Evolutionary conservation across 2,888 invertebrate species (phyloP).

Genomic region (Drosophila sordidapex): DNA sequence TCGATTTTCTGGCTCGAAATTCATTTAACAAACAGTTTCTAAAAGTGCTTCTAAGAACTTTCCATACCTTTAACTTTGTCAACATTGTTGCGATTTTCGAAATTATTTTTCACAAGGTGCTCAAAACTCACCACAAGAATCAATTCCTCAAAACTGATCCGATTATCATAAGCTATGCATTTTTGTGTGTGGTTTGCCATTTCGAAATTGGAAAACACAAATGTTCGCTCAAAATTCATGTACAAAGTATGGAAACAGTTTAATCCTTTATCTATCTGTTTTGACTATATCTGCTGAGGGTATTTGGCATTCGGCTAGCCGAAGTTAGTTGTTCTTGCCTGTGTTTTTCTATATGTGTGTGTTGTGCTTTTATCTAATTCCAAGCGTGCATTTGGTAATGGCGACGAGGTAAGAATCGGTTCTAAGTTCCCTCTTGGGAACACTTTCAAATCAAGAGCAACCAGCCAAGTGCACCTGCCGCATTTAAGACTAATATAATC

Average conservation of each 20-base stretch:
- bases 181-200: not conserved
- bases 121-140: not conserved
- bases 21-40: no score
- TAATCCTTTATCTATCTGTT: not conserved
- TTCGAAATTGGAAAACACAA: no score
- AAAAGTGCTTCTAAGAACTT: no score
- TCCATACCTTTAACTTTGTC: no score
- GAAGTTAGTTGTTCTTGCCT: conserved; percentile 12
- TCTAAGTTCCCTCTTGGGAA: conserved; percentile 9
- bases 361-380: conserved; percentile 70
- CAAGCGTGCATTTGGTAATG: conserved; percentile 85
- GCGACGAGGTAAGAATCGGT: conserved; percentile 83
- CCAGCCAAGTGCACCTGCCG: conserved; percentile 74
- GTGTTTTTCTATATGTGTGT: conserved; percentile 37
- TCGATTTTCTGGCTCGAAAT: no score
- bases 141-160: not conserved
- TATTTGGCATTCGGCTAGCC: conserved; percentile 17
- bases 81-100: no score
- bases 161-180: not conserved
- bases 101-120: no score
- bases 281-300: not conserved
- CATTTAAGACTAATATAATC: not conserved
- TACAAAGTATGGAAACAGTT: not conserved
- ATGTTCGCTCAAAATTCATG: not conserved
- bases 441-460: conserved; percentile 40